Evolutionary conservation across 2,113 vertebrate species (phyloP).

Genomic region (Pionites leucogaster): DNA sequence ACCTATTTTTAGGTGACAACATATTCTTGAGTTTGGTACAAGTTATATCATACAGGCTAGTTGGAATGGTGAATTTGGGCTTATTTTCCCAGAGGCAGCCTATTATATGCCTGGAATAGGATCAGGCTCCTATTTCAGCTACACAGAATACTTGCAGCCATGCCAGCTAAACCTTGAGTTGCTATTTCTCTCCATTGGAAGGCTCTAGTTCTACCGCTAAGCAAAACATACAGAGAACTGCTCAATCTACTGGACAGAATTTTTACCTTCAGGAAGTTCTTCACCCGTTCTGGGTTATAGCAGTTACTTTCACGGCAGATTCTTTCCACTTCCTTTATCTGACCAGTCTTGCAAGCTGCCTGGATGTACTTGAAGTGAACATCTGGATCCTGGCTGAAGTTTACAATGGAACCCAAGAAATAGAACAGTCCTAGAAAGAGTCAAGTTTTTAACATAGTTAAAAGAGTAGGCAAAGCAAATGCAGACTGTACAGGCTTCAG

Average conservation of each 20-base stretch:
- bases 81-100: neutral
- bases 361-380: slow-evolving; percentile 96
- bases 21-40: neutral
- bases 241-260: neutral
- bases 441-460: neutral
- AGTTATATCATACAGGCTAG: neutral
- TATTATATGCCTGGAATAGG: neutral
- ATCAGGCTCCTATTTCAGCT: neutral
- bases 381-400: slow-evolving; percentile 94
- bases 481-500: neutral
- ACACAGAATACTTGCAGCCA: neutral
- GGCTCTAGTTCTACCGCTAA: neutral
- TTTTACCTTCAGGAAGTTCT: slow-evolving; percentile 91
- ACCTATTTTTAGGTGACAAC: neutral
- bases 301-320: slow-evolving; percentile 93
- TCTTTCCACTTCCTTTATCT: slow-evolving; percentile 94
- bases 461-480: neutral
- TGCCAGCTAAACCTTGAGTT: neutral
- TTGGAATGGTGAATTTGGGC: neutral
- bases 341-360: slow-evolving; percentile 92
- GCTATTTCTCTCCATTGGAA: neutral
- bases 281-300: slow-evolving; percentile 89
- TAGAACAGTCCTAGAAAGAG: slow-evolving; percentile 86
- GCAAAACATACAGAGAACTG: neutral
- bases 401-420: slow-evolving; percentile 94